Conservation (phyloP, 37 sponge, comb jelly and placozoan genomes). For the Ianthella basta region DNA sequence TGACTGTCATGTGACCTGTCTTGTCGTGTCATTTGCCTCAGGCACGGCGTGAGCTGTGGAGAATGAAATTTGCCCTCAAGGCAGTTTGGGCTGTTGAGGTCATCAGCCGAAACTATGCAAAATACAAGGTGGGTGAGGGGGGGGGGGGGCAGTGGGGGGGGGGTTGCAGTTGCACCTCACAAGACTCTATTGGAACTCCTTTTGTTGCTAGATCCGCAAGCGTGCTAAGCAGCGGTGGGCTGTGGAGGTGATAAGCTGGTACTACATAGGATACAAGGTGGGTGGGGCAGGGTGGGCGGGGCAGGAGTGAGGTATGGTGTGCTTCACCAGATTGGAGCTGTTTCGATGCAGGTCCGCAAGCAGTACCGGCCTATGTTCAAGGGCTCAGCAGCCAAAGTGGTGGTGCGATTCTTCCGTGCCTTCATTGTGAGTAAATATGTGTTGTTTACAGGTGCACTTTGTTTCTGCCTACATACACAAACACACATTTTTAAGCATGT, state of each 20-base stretch:
- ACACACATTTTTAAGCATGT: too few relatives aligned
- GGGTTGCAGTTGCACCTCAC: constrained; percentile 27
- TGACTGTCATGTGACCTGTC: constrained; percentile 1
- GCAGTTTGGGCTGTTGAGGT: constrained; percentile 39
- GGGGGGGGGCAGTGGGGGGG: constrained; percentile 10
- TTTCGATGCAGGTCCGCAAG: background rate
- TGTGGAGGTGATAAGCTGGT: constrained; percentile 35
- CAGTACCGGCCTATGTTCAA: background rate
- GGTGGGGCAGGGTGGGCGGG: background rate
- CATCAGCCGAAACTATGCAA: constrained; percentile 31
- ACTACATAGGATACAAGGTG: constrained; percentile 51
- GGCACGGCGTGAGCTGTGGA: constrained; percentile 48
- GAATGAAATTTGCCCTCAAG: constrained; percentile 33
- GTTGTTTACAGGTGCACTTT: too few relatives aligned
- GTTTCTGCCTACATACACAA: too few relatives aligned
- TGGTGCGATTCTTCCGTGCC: constrained; percentile 16
- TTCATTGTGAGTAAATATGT: constrained; percentile 8
- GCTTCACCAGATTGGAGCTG: too few relatives aligned
- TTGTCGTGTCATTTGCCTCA: constrained; percentile 4
- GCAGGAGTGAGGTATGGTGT: too few relatives aligned
- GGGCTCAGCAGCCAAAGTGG: background rate
- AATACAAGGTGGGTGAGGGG: constrained; percentile 41
- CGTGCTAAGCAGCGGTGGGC: constrained; percentile 22
- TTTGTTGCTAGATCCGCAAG: constrained; percentile 51
- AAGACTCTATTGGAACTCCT: background rate